phyloP scores from a whole-genome alignment of 2,888 invertebrate genomes.

The Caenorhabditis afra region DNA sequence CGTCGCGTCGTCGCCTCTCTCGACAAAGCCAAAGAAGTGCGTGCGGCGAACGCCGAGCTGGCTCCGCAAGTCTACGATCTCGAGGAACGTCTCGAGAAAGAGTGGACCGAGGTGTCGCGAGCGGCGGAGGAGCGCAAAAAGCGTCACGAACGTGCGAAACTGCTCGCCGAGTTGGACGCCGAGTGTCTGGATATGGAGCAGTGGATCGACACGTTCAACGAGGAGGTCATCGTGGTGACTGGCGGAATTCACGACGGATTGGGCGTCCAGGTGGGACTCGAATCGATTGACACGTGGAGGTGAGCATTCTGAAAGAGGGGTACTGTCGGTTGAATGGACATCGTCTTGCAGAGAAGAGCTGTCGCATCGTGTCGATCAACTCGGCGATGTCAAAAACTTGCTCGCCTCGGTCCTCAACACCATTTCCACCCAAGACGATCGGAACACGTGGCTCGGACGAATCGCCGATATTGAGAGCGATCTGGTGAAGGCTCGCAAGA shows the following conservation, averaged over 20 bases:
- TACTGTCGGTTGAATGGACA: not conserved
- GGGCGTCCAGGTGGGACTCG: conserved; percentile 49
- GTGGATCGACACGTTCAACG: conserved; percentile 49
- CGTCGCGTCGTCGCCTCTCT: conserved; percentile 29
- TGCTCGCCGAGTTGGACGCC: conserved; percentile 24
- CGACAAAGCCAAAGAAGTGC: conserved; percentile 38
- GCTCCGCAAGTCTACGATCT: conserved; percentile 49
- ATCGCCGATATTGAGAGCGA: conserved; percentile 24
- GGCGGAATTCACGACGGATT: conserved; percentile 46
- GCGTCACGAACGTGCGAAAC: conserved; percentile 10
- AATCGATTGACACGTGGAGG: conserved; percentile 49
- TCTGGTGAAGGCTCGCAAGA: conserved; percentile 30
- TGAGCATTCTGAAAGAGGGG: not conserved
- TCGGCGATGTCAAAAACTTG: conserved; percentile 24
- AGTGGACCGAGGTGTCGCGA: conserved; percentile 39
- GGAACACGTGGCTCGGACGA: conserved; percentile 20
- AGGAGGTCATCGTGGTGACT: conserved; percentile 37
- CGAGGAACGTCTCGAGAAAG: conserved; percentile 46
- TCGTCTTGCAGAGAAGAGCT: conserved; percentile 20
- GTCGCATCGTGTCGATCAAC: conserved; percentile 36
- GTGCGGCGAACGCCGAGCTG: conserved; percentile 39
- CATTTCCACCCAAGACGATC: conserved; percentile 10
- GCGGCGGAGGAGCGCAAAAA: conserved; percentile 32
- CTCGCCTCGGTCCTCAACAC: conserved; percentile 27
- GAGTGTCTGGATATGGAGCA: conserved; percentile 46